Conservation (phyloP, 2,113 vertebrate genomes). For the Rhabdomys dilectus region DNA sequence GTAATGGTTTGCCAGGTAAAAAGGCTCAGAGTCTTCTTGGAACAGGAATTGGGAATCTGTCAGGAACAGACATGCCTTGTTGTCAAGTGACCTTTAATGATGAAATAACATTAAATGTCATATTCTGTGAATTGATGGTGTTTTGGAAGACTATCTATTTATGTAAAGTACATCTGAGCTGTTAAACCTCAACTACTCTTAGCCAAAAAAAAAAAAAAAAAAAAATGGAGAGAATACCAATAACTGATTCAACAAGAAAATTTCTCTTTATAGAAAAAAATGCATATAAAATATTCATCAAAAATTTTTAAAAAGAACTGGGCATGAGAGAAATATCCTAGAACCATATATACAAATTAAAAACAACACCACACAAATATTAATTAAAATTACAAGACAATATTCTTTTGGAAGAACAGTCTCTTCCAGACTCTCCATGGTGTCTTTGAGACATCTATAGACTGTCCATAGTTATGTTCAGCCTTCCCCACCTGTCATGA, state of each 20-base stretch:
- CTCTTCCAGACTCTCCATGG: neutral
- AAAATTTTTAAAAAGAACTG: neutral
- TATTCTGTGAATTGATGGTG: too few species aligned
- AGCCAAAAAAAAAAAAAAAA: too few species aligned
- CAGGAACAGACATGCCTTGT: too few species aligned
- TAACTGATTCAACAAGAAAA: neutral
- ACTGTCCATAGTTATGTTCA: fast-evolving
- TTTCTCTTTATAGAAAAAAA: neutral
- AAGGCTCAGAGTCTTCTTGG: too few species aligned
- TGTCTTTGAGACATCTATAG: neutral
- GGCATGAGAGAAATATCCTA: neutral
- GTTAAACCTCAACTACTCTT: too few species aligned
- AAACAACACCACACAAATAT: neutral
- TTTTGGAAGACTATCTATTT: too few species aligned
- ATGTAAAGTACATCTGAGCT: too few species aligned
- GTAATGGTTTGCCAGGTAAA: neutral
- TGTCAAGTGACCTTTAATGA: too few species aligned
- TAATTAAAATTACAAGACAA: neutral
- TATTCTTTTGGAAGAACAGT: neutral
- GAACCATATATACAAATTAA: neutral
- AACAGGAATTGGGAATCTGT: too few species aligned
- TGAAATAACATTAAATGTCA: too few species aligned
- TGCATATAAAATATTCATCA: too few species aligned
- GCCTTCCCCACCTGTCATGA: neutral
- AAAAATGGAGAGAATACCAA: neutral